Conservation (phyloP, 2,888 invertebrate genomes). For the Seira ritae region DNA sequence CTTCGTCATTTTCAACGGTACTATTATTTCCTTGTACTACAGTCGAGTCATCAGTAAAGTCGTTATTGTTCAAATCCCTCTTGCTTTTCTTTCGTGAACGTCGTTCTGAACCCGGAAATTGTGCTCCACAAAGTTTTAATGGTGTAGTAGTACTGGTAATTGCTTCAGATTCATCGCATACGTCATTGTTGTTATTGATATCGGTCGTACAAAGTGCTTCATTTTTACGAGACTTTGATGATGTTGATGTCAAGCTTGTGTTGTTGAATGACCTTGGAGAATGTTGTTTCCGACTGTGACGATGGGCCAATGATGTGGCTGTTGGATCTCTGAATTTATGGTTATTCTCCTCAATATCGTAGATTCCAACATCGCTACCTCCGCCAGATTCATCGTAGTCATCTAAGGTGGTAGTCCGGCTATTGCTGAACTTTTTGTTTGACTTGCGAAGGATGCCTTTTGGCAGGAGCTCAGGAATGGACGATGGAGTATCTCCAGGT, state of each 20-base stretch:
- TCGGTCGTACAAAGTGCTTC: neutral
- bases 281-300: neutral
- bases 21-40: no score
- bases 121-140: slow-evolving; percentile 30
- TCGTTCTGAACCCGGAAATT: no score
- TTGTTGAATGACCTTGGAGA: no score
- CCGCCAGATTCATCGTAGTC: no score
- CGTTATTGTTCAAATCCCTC: slow-evolving; percentile 46
- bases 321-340: no score
- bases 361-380: no score
- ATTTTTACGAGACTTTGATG: no score
- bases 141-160: neutral
- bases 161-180: neutral
- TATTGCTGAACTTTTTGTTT: neutral
- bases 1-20: neutral
- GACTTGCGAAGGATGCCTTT: slow-evolving; percentile 39
- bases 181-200: neutral
- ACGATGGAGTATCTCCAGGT: neutral
- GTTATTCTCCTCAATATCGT: no score
- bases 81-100: neutral
- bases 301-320: no score
- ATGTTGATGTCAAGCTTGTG: no score
- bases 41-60: slow-evolving; percentile 3
- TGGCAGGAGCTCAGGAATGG: neutral
- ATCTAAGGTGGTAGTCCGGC: neutral